phyloP scores from a whole-genome alignment of 2,888 invertebrate genomes.

The Drosophila nr. medialis region DNA sequence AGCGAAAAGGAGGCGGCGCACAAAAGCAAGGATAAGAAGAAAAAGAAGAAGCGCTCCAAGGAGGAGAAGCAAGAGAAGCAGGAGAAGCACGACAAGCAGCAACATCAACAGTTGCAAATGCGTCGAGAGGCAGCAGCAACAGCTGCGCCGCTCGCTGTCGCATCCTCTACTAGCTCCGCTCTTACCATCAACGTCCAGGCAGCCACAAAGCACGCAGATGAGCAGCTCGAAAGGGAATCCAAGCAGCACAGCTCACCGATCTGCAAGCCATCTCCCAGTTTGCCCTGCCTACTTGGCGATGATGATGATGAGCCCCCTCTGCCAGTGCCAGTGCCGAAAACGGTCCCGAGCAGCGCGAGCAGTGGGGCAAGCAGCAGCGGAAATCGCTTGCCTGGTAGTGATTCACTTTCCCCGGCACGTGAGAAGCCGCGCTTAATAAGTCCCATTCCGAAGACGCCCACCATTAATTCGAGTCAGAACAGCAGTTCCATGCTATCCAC shows the following conservation, averaged over 20 bases:
- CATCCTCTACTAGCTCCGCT: conserved; percentile 11
- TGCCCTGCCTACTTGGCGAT: conserved; percentile 88
- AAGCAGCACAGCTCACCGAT: conserved; percentile 71
- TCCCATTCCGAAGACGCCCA: conserved; percentile 87
- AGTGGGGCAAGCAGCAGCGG: conserved; percentile 23
- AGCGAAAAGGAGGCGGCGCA: conserved; percentile 58
- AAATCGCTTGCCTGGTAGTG: conserved; percentile 56
- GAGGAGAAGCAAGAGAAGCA: conserved; percentile 87
- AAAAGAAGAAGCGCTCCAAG: conserved; percentile 93
- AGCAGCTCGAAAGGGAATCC: conserved; percentile 70
- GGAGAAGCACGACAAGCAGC: conserved; percentile 41
- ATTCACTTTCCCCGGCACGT: conserved; percentile 77
- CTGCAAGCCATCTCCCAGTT: conserved; percentile 86
- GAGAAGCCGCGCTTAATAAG: conserved; percentile 85
- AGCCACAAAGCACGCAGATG: conserved; percentile 63
- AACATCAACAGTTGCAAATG: conserved; percentile 87
- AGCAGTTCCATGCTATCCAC: conserved; percentile 63
- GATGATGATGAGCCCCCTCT: conserved; percentile 85
- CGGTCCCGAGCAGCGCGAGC: conserved; percentile 20
- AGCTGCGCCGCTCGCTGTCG: conserved; percentile 11
- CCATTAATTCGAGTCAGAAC: conserved; percentile 58
- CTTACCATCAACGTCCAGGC: conserved; percentile 81
- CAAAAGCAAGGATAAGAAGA: conserved; percentile 91
- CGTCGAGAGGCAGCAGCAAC: conserved; percentile 62
- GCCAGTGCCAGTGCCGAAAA: conserved; percentile 20